Base-by-base conservation (phyloP, 2,888 invertebrate species). In the Aleiodes testaceus region DNA sequence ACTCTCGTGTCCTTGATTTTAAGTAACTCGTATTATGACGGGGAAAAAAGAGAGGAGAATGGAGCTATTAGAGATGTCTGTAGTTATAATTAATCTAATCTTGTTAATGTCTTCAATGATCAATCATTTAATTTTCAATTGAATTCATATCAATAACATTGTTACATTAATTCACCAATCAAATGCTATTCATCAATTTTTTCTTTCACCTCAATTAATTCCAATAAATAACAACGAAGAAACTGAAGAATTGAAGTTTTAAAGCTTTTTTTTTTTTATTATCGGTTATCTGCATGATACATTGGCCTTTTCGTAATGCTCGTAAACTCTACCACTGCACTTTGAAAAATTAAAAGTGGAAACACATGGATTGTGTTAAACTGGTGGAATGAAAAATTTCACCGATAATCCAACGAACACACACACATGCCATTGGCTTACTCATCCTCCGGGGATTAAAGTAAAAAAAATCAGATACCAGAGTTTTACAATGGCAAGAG, bases 401-500 rank as follows among this genome's bases (percentile, higher is more conserved):
- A 42, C 55, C 70, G 70, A 70, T 70, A 70, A 61, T 55, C 22
- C 45, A 42, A n/a, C 36, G 9, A 6, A 36, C 11, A 36, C 6
- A 36, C 36, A 18, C 66, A 59, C 50, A 16, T 52, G 63, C 66
- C 66, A 70, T 70, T 66, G 70, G 47, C 66, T 70, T 36, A 36
- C 55, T 66, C 70, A 36, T 36, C 16, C 26, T 12, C 26, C n/a
- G 22, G 30, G 49, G 61, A 49, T 26, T 22, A 44, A 63, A 50
- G 53, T 9, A 9, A 36, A 36, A 36, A 36, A 36, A 36, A 36
- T 36, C 49, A 55, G 49, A 49, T 30, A 16, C 59, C 70, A 50
- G 47, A 70, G 66, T 66, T 70, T 70, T 70, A 59, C 66, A 66
- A 70, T 66, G 44, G 22, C 42, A 55, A 26, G 6, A 9, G 36